Evolutionary conservation across 2,113 vertebrate species (phyloP).

Genomic region (Taxidea taxus): DNA sequence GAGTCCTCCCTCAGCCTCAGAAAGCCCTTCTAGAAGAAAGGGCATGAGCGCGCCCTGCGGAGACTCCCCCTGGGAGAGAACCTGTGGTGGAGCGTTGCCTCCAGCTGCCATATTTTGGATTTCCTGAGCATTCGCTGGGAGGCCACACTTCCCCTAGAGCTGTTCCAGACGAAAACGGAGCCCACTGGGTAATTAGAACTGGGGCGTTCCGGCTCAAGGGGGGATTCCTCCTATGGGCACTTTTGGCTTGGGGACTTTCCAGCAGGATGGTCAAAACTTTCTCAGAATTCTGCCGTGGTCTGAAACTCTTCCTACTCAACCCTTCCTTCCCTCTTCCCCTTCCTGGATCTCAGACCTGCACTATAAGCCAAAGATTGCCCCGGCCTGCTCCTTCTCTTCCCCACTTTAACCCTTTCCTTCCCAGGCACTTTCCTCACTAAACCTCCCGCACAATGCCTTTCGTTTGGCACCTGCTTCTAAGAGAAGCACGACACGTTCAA

Average conservation of each 20-base stretch:
- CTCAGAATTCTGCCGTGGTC: neutral
- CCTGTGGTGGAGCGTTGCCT: fast-evolving
- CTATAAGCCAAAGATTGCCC: neutral
- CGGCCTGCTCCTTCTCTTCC: neutral
- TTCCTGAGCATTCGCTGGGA: neutral
- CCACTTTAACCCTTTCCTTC: neutral
- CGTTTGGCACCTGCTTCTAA: neutral
- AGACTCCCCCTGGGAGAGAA: neutral
- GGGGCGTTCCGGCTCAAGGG: neutral
- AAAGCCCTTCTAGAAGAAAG: neutral
- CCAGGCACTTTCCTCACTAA: neutral
- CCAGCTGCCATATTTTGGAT: neutral
- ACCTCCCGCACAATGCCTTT: neutral
- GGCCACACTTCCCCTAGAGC: neutral
- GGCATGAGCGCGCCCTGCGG: neutral
- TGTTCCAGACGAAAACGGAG: neutral
- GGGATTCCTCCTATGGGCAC: neutral
- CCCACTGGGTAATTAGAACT: neutral
- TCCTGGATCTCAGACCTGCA: neutral
- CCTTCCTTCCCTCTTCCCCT: neutral
- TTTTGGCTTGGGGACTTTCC: neutral
- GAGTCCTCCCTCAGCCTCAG: neutral
- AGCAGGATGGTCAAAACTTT: neutral
- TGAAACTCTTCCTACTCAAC: neutral
- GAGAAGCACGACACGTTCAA: neutral